Base-by-base conservation (phyloP, 2,113 vertebrate species). In the Myiagra hebetior region DNA sequence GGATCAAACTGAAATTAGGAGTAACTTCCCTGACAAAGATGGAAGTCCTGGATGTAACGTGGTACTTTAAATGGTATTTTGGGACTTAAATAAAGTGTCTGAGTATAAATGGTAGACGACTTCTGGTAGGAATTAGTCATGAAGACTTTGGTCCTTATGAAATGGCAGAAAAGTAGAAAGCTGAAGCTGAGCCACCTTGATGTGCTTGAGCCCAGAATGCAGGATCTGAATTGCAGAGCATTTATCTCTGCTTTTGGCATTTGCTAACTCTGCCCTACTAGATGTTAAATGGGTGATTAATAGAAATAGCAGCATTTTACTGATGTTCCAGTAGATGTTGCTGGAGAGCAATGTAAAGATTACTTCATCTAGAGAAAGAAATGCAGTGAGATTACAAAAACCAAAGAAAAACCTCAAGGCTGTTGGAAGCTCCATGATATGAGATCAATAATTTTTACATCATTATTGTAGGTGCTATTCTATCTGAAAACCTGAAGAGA, bases 281-380 rank as follows among this genome's bases (percentile, higher is more conserved):
- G 67, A 91, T 96, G 89, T 97, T 98, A 97, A 98, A 97, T 96
- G 93, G 94, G 85, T 96, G 97, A 98, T 97, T 98, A 97, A 97
- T 98, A 98, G 92, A 97, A 98, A 98, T 96, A 97, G 87, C 92
- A 94, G 98, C 98, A 97, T 98, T 98, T 98, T 98, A 95, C 97
- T 97, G 96, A 95, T 96, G 95, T 98, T 98, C 98, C 98, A 98
- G 98, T 98, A 98, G 98, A 98, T 98, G 98, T 98, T 98, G 98
- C 98, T 98, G 98, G 94, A 98, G 98, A 98, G 98, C 98, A 98
- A 97, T 98, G 98, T 95, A 98, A 98, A 96, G 94, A 97, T 96
- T 89, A 49, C 95, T 97, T 96, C 94, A 82, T 47, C 89, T 89
- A 83, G 70, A 81, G 91, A 93, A 90, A 96, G 94, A 97, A 97